Base-by-base conservation (phyloP, 2,797 vertebrate species). In the Argentina silus region DNA sequence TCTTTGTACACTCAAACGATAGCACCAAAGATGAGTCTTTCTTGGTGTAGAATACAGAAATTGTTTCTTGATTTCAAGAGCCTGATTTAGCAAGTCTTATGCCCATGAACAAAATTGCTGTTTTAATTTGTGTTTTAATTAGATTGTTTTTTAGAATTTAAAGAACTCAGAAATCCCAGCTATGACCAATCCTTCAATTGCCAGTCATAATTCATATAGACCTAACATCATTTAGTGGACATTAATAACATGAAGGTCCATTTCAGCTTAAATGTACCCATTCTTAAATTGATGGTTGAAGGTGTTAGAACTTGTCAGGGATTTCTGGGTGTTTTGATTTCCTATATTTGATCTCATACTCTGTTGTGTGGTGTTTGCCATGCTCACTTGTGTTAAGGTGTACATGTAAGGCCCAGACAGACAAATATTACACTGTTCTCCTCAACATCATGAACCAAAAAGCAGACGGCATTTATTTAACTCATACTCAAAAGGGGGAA, bases 371-470 rank as follows among this genome's bases (percentile, higher is more conserved):
- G 70, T 67, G 15, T 81, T 84, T 70, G 67, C 72, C 73, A 61
- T 69, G 2, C 42, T 59, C 67, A 27, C 70, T 36, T 36, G 27
- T 36, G 27, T 23, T 51, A 50, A 48, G 67, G 63, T 81, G 79
- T 56, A 79, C 79, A 67, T 75, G 74, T 88, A 73, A 47, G 78
- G 86, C 87, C 83, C 74, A 76, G 82, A 77, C 67, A 74, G 69
- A 82, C 75, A 50, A 56, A 76, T 74, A 74, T 2, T 45, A 79
- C 59, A 85, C 80, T 77, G 77, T 81, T 60, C 73, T 84, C 72
- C 21, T 85, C 74, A 61, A 72, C 83, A 77, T 68, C 83, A 79
- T 70, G 12, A 89, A 89, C 87, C 84, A 86, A 86, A 88, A 83
- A 87, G 69, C 73, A 57, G 72, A 81, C 79, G 72, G 53, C 73